Evolutionary conservation across 2,888 invertebrate genomes (phyloP).

Genomic region (Apamea monoglypha): DNA sequence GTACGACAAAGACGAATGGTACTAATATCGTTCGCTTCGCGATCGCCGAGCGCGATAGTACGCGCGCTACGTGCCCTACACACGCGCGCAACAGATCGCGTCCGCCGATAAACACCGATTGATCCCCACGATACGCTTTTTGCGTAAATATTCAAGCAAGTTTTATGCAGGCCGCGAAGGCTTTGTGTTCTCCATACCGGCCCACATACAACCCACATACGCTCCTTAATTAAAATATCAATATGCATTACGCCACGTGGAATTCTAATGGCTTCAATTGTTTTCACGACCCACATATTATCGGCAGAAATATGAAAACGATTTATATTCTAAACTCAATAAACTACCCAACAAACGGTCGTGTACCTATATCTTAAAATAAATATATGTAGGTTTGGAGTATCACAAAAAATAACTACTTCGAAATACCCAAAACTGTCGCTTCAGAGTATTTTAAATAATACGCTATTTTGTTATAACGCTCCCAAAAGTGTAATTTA

Average conservation of each 20-base stretch:
- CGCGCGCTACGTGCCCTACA: constrained; percentile 84
- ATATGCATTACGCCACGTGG: constrained; percentile 41
- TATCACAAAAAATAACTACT: constrained; percentile 51
- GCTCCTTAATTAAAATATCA: constrained; percentile 56
- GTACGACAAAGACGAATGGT: constrained; percentile 90
- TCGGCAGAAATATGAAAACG: constrained; percentile 43
- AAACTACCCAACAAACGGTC: constrained; percentile 17
- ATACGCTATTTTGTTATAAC: constrained; percentile 75
- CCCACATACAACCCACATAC: constrained; percentile 43
- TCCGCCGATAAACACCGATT: constrained; percentile 87
- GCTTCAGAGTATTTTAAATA: constrained; percentile 73
- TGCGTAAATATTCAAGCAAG: constrained; percentile 88
- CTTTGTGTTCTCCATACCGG: constrained; percentile 74
- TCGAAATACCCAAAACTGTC: constrained; percentile 66
- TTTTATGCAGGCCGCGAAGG: constrained; percentile 80
- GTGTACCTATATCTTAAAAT: constrained; percentile 15
- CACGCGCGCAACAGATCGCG: constrained; percentile 88
- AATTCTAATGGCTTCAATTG: constrained; percentile 56
- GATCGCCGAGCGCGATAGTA: constrained; percentile 85
- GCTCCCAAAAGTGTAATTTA: constrained; percentile 78
- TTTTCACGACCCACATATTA: constrained; percentile 38
- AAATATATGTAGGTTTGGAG: constrained; percentile 32
- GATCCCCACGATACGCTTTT: constrained; percentile 88
- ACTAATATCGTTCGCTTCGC: constrained; percentile 87
- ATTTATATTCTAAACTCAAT: constrained; percentile 39